Evolutionary conservation across 1,140 invertebrate species (phyloP), one percentile per base, ranked within the genome.

Genomic region (Meloidogyne exigua): DNA sequence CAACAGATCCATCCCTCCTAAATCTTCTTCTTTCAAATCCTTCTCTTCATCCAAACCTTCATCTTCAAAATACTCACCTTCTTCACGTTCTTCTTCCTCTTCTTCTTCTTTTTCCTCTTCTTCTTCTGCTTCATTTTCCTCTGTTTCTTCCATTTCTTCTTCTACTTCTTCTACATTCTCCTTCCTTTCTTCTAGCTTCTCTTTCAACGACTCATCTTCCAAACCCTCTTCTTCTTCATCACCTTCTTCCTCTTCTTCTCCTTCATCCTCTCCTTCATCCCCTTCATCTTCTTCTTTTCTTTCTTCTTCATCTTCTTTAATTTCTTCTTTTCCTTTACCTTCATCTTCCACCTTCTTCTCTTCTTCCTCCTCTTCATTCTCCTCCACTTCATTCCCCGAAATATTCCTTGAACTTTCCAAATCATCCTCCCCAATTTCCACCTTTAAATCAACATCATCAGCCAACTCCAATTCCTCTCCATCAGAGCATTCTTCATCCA

Each of bases 371-470:
- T 32, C 28, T 32, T 7, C 28, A 32, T 7, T 32, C 28, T 32
- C 28, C n/a, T n/a, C n/a, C n/a, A n/a, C n/a, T 23, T 13, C 3
- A 23, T n/a, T 15, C 12, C 4, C 9, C 21, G n/a, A 25, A 66
- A 83, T 23, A 76, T 81, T 18, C 79, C 79, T 12, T 79, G 12
- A 5, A 84, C 87, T 84, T 86, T 87, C 21, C 79, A 68, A 13
- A 84, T 86, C 7, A 85, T 77, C 36, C 75, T 78, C 15, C 81
- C 77, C 18, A 79, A 80, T 13, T 77, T 75, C 23, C 87, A 79
- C 13, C 80, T 28, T 65, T 86, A 86, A 75, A 87, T 85, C 84
- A 86, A 65, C 26, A 63, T 25, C 63, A 84, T 87, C 7, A 32
- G 2, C 11, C 23, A 36, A 42, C 23, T 28, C 9, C 28, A 72